Evolutionary conservation across 2,888 invertebrate genomes (phyloP).

Genomic region (Zhuqinia jingwanae): DNA sequence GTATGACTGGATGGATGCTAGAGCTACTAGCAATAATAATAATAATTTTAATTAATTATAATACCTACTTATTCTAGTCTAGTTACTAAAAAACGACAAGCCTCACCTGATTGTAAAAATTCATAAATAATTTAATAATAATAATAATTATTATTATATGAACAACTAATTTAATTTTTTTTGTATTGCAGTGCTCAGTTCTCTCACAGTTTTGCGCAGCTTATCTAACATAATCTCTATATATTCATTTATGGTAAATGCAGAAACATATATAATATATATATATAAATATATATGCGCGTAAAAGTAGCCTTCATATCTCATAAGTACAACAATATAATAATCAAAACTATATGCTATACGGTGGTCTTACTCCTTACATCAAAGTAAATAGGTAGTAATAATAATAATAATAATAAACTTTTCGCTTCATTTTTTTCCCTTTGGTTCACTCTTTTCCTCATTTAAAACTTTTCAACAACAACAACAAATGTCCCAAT

Average conservation of each 20-base stretch:
- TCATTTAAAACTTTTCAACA: too few species aligned
- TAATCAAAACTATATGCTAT: neutral
- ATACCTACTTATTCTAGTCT: neutral
- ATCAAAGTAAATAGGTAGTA: too few species aligned
- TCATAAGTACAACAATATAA: neutral
- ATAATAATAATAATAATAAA: too few species aligned
- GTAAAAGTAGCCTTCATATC: too few species aligned
- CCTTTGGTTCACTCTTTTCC: too few species aligned
- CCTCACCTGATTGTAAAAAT: conserved; percentile 64
- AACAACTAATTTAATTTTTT: neutral
- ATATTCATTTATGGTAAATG: too few species aligned
- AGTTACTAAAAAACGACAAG: conserved; percentile 57
- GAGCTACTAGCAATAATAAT: conserved; percentile 13
- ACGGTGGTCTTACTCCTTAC: too few species aligned
- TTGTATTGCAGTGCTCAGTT: conserved; percentile 51
- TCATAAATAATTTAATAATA: neutral
- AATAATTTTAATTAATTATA: neutral
- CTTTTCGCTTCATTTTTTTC: too few species aligned
- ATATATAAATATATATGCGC: too few species aligned
- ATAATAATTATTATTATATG: neutral
- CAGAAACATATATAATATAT: too few species aligned
- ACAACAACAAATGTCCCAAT: too few species aligned
- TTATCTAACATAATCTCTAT: neutral
- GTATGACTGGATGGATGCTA: neutral
- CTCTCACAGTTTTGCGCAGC: neutral